phyloP scores from a whole-genome alignment of 2,797 vertebrate species.

The Martes flavigula region DNA sequence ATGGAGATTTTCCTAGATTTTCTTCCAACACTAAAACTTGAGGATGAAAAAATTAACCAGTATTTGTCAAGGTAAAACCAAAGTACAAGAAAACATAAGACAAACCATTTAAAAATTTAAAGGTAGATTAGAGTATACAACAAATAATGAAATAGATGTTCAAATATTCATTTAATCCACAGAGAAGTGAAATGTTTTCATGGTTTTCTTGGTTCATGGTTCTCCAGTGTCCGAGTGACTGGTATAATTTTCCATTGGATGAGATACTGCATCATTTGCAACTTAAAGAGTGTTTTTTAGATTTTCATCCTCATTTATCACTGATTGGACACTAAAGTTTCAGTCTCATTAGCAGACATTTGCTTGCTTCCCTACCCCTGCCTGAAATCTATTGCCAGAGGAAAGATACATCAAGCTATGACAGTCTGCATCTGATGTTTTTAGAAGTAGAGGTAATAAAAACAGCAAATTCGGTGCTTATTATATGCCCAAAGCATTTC shows the following conservation, averaged over 20 bases:
- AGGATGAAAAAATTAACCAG: background rate
- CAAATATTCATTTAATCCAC: background rate
- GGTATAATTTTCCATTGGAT: background rate
- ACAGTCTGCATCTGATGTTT: background rate
- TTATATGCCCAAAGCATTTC: background rate
- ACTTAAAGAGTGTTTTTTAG: background rate
- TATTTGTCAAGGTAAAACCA: background rate
- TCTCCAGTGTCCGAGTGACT: background rate
- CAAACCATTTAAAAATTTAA: background rate
- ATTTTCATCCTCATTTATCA: background rate
- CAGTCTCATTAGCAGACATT: background rate
- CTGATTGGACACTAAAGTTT: background rate
- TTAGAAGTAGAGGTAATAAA: background rate
- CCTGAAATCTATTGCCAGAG: background rate
- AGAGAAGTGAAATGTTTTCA: background rate
- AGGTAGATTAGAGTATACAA: background rate
- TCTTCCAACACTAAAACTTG: conserved; percentile 28
- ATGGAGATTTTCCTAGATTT: conserved; percentile 6
- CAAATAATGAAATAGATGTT: background rate
- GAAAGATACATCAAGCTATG: background rate
- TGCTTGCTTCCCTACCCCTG: background rate
- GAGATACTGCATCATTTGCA: background rate
- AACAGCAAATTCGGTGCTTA: background rate
- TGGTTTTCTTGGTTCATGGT: background rate
- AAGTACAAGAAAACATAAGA: background rate